Evolutionary conservation across 2,888 invertebrate species (phyloP).

Genomic region (Philonicus albiceps): DNA sequence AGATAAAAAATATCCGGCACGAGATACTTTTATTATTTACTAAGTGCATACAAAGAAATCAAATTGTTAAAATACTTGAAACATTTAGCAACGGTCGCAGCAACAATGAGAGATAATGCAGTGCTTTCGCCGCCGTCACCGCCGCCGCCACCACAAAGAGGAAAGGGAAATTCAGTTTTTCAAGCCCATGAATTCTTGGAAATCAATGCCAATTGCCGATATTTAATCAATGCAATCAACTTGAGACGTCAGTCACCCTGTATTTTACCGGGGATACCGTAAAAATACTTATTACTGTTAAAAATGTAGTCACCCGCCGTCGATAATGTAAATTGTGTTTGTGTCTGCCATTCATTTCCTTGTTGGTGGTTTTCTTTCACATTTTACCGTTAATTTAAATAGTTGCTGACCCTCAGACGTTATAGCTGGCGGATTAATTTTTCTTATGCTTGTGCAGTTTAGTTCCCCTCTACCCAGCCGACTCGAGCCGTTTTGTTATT

Average conservation of each 20-base stretch:
- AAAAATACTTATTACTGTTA: slow-evolving; percentile 6
- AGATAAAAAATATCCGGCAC: slow-evolving; percentile 6
- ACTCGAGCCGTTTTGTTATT: not conserved
- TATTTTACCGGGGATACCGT: not conserved
- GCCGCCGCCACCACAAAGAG: not conserved
- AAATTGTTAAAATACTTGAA: not conserved
- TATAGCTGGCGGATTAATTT: slow-evolving; percentile 19
- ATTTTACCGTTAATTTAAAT: slow-evolving; percentile 49
- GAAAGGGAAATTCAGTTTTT: slow-evolving; percentile 18
- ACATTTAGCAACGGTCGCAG: not conserved
- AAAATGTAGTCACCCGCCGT: not conserved
- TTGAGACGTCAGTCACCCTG: slow-evolving; percentile 13
- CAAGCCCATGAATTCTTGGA: not conserved
- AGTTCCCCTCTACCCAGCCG: not conserved
- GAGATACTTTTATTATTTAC: not conserved
- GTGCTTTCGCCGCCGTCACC: not conserved
- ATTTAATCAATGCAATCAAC: slow-evolving; percentile 33
- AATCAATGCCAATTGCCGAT: slow-evolving; percentile 30
- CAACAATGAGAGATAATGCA: not conserved
- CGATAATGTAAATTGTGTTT: not conserved
- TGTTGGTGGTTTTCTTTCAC: slow-evolving; percentile 43
- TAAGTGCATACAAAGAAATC: not conserved
- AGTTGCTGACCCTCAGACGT: slow-evolving; percentile 45
- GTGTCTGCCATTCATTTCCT: slow-evolving; percentile 44
- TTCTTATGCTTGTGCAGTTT: not conserved